phyloP scores from a whole-genome alignment of 2,113 vertebrate genomes.

The Silurus asotus region DNA sequence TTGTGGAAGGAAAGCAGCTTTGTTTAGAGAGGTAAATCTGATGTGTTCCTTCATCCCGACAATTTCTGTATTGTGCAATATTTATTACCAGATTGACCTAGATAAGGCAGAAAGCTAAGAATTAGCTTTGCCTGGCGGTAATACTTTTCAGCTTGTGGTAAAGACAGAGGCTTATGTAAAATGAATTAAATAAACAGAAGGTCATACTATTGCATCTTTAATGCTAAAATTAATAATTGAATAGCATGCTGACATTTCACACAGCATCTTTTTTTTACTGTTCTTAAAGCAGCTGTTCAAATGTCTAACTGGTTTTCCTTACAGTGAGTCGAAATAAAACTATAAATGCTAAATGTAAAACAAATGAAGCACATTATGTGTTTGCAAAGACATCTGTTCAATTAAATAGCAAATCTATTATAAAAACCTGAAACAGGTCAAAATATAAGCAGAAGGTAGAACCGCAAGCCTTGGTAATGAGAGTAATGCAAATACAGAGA shows the following conservation, averaged over 20 bases:
- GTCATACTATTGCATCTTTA: slow-evolving; percentile 18
- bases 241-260: slow-evolving; percentile 12
- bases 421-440: not conserved
- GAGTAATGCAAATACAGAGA: too few relatives aligned
- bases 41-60: not conserved
- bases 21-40: not conserved
- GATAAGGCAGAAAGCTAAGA: not conserved
- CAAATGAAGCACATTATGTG: not conserved
- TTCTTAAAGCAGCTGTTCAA: not conserved
- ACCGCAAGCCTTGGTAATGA: too few relatives aligned
- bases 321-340: not conserved
- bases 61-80: not conserved
- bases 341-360: not conserved
- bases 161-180: slow-evolving; percentile 13
- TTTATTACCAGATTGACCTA: not conserved
- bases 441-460: too few relatives aligned
- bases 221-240: slow-evolving; percentile 23
- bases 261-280: not conserved
- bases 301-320: not conserved
- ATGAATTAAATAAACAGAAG: slow-evolving; percentile 18
- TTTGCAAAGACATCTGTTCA: not conserved
- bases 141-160: not conserved
- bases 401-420: not conserved
- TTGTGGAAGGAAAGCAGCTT: not conserved
- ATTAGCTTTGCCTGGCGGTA: not conserved